Conservation (phyloP, 2,797 vertebrate genomes). For the Botia kubotai region DNA sequence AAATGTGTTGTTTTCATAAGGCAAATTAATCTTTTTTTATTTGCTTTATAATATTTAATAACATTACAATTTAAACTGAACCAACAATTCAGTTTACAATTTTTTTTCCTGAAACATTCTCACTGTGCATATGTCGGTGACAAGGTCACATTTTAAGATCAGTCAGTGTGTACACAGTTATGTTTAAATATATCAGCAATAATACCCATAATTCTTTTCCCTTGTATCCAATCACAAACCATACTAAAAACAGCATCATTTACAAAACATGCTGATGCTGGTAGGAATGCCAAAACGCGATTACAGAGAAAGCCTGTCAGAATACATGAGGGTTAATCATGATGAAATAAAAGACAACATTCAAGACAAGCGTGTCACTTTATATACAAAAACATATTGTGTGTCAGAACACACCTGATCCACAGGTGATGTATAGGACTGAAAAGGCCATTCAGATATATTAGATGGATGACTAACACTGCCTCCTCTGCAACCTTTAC, state of each 20-base stretch:
- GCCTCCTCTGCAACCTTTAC: neutral
- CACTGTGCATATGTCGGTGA: no score
- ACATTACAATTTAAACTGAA: no score
- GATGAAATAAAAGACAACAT: slow-evolving; percentile 39
- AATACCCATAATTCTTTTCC: no score
- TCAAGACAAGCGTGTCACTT: slow-evolving; percentile 31
- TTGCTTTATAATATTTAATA: no score
- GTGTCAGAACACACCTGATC: slow-evolving; percentile 41
- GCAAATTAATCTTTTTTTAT: no score
- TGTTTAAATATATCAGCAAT: no score
- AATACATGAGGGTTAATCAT: slow-evolving; percentile 5
- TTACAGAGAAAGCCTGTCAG: neutral
- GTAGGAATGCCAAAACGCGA: neutral
- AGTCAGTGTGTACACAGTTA: no score
- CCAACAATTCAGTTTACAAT: no score
- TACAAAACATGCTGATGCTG: neutral
- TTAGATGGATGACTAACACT: slow-evolving; percentile 37
- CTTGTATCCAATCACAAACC: neutral
- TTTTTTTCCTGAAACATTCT: no score
- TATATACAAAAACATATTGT: slow-evolving; percentile 27
- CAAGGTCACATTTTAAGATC: no score
- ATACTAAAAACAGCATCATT: neutral
- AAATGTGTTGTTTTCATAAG: no score
- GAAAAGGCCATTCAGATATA: slow-evolving; percentile 13
- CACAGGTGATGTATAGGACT: slow-evolving; percentile 19